These are phyloP conservation scores for Peromyscus attwateri DNA, from an alignment of 2,797 vertebrate species.

Conservation along the genomic window DNA sequence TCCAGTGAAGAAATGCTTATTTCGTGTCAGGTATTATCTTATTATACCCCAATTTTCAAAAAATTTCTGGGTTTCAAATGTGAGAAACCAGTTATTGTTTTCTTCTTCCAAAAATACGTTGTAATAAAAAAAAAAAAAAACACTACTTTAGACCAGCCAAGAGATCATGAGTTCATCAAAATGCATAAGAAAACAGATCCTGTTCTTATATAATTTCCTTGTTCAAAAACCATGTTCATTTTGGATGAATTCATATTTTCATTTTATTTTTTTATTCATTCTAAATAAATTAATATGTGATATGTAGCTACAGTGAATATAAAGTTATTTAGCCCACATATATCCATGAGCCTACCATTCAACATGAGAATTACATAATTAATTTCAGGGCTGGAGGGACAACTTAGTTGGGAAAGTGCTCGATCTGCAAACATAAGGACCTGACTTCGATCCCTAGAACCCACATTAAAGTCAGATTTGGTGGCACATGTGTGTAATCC, in stretches of 20 bases:
- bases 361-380: not conserved
- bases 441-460: not conserved
- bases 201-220: slow-evolving; percentile 11
- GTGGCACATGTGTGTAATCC: not conserved
- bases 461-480: not conserved
- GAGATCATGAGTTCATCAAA: not conserved
- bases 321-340: too few relatives aligned
- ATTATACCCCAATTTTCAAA: slow-evolving; percentile 55
- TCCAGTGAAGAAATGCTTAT: slow-evolving; percentile 50
- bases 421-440: not conserved
- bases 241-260: not conserved
- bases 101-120: slow-evolving; percentile 15
- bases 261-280: not conserved
- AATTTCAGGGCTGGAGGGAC: not conserved
- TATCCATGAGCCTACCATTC: not conserved
- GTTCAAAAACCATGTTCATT: not conserved
- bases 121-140: slow-evolving; percentile 43
- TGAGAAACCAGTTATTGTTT: slow-evolving; percentile 36
- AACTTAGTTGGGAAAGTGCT: not conserved
- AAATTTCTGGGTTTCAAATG: slow-evolving; percentile 40
- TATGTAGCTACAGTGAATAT: not conserved
- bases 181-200: not conserved
- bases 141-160: slow-evolving; percentile 2
- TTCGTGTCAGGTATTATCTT: slow-evolving; percentile 11
- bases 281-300: not conserved